Base-by-base conservation (phyloP, 2,113 vertebrate genomes). In the Tyto alba region DNA sequence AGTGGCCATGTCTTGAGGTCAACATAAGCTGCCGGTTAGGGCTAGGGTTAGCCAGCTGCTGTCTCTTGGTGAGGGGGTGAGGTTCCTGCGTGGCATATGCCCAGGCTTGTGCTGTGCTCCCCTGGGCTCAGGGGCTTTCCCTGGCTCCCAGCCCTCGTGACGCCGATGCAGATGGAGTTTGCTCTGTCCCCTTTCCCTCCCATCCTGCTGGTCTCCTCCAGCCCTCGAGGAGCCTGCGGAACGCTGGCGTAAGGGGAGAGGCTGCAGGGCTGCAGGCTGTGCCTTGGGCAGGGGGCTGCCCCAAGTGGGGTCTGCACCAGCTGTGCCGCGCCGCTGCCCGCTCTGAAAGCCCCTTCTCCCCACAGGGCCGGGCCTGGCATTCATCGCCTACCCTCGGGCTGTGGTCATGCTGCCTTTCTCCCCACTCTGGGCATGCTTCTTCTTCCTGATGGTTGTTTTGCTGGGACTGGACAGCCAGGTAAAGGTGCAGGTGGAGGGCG, bases 361-460 rank as follows among this genome's bases (percentile, higher is more conserved):
- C 22, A 12, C 96, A 99, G 99, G 99, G 89, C 99, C 99, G 56
- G 99, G 99, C 79, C 96, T 99, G 98, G 99, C 99, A 60, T 99
- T 99, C 97, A 99, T 99, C 40, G 99, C 99, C 21, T 99, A 99
- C 82, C 99, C 99, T 17, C 98, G 99, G n/a, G 99, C 99, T 17
- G 99, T 99, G 71, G 98, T 99, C 96, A 99, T 99, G 99, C 98
- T 99, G 98, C 99, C 99, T 45, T 99, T 99, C 97, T 99, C 99
- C 13, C 99, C 99, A 0, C 97, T 99, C 20, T 99, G 99, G 99
- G 99, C 99, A 5, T 99, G 99, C 95, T 99, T 98, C 92, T 99
- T 99, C 98, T 99, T 99, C 98, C 97, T 99, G 97, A 99, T 99
- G 99, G 98, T 99, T 21, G 98, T 99, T 59, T 98, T 99, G 87